Conservation (phyloP, 2,113 vertebrate species). For the Hylia prasina region DNA sequence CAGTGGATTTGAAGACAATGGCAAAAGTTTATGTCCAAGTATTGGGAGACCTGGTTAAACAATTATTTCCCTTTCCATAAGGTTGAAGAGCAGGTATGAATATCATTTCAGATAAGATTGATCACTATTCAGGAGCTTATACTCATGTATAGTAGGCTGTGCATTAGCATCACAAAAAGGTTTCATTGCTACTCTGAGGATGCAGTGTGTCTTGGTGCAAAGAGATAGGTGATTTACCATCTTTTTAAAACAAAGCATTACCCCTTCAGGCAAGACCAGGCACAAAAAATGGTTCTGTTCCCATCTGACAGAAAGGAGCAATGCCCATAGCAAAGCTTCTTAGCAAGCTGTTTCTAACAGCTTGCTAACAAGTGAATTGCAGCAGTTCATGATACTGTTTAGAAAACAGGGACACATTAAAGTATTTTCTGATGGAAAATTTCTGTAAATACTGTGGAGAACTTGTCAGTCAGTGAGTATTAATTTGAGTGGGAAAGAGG, state of each 20-base stretch:
- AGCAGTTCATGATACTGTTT: background rate
- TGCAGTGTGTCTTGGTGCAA: background rate
- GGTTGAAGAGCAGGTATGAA: background rate
- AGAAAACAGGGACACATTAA: background rate
- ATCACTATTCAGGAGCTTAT: background rate
- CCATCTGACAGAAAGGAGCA: background rate
- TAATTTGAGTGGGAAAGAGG: background rate
- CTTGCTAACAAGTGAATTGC: background rate
- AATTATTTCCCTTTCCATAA: background rate
- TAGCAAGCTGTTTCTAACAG: background rate
- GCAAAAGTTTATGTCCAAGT: background rate
- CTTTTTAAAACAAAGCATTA: background rate
- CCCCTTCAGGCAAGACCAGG: background rate
- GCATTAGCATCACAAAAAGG: background rate
- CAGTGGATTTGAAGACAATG: background rate
- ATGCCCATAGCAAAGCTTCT: background rate
- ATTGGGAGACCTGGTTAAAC: background rate
- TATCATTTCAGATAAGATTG: background rate
- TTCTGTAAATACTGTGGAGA: background rate
- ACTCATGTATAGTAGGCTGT: background rate
- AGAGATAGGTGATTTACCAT: background rate
- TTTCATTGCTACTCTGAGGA: background rate
- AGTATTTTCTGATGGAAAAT: background rate
- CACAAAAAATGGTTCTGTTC: background rate
- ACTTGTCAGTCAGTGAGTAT: background rate